These are phyloP conservation scores for Karalla daura DNA, from an alignment of 2,797 vertebrate genomes.

Conservation along the genomic window DNA sequence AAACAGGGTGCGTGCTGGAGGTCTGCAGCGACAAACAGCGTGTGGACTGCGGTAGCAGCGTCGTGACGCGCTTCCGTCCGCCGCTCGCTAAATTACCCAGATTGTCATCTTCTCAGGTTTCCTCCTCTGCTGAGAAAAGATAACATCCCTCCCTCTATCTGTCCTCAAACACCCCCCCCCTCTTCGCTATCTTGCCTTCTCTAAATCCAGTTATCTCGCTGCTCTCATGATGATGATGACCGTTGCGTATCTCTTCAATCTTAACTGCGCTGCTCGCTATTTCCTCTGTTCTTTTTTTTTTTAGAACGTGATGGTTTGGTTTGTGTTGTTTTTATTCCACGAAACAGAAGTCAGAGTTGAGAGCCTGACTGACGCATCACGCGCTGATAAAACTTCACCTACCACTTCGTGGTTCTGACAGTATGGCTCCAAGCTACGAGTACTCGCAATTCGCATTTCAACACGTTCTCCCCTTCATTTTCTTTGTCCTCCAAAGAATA, in stretches of 20 bases:
- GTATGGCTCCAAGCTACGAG: not conserved
- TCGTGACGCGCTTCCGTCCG: conserved; percentile 76
- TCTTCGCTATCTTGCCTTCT: conserved; percentile 76
- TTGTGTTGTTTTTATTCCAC: conserved; percentile 27
- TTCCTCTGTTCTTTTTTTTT: conserved; percentile 70
- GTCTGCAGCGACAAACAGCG: conserved; percentile 67
- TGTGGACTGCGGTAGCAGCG: conserved; percentile 58
- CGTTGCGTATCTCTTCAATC: conserved; percentile 77
- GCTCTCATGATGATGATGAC: conserved; percentile 79
- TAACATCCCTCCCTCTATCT: conserved; percentile 83
- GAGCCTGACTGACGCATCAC: conserved; percentile 21
- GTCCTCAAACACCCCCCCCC: conserved; percentile 76
- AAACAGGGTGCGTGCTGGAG: conserved; percentile 66
- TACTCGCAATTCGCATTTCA: not conserved
- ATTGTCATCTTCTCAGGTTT: conserved; percentile 85
- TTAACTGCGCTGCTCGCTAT: conserved; percentile 69
- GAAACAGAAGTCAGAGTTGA: conserved; percentile 30
- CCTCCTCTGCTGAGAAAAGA: conserved; percentile 82
- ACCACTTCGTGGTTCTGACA: too few relatives aligned
- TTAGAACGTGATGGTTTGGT: conserved; percentile 52
- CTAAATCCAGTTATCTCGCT: conserved; percentile 80
- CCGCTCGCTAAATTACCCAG: conserved; percentile 80
- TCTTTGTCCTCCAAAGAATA: conserved; percentile 83
- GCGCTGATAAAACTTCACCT: too few relatives aligned
- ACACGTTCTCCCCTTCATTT: not conserved